phyloP scores from a whole-genome alignment of 1,140 invertebrate genomes.

The Tetragnatha versicolor region DNA sequence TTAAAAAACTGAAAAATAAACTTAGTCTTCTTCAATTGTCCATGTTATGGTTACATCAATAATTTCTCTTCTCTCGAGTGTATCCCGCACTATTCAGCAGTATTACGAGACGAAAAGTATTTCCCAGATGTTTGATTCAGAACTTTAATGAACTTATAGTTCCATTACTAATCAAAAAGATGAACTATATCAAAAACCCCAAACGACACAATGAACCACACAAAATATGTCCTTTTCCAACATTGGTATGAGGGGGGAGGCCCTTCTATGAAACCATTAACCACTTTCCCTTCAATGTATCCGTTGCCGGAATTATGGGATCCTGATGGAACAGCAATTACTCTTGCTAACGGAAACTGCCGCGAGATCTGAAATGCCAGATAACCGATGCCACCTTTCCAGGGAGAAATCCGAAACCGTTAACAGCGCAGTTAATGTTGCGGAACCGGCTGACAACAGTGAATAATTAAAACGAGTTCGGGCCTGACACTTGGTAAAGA shows the following conservation, averaged over 20 bases:
- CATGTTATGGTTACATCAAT: no score
- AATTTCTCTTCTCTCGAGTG: no score
- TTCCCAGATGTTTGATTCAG: no score
- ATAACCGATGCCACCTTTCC: constrained; percentile 6
- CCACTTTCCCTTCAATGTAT: neutral
- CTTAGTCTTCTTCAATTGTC: no score
- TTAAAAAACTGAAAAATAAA: no score
- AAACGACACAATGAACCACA: no score
- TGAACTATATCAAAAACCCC: no score
- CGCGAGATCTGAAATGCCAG: constrained; percentile 10
- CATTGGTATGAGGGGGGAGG: neutral
- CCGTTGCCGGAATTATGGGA: neutral
- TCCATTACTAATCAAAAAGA: no score
- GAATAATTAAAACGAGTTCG: constrained; percentile 41
- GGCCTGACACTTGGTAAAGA: neutral
- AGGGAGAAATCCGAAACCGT: constrained; percentile 19
- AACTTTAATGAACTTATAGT: no score
- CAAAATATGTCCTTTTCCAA: neutral
- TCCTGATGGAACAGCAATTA: constrained; percentile 13
- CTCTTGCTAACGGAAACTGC: constrained; percentile 25
- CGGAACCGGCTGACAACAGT: constrained; percentile 30
- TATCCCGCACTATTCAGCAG: no score
- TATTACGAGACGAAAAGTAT: no score
- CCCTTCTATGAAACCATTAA: neutral
- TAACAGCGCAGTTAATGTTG: constrained; percentile 36